Base-by-base conservation (phyloP, 2,113 vertebrate species). In the Danionella cerebrum region DNA sequence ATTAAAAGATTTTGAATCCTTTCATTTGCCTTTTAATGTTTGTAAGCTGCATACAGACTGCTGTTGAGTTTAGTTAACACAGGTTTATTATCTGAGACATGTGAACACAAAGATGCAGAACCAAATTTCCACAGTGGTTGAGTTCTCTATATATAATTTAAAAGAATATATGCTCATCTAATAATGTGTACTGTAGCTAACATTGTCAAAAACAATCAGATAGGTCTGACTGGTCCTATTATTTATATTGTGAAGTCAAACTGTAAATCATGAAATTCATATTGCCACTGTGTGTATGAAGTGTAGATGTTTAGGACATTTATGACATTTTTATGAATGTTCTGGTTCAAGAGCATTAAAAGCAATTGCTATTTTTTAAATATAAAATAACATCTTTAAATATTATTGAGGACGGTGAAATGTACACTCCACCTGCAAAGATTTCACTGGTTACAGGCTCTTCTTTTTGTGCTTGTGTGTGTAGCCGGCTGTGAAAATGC, bases 21-120 rank as follows among this genome's bases (percentile, higher is more conserved):
- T 48, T 82, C 67, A 76, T 83, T 73, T 81, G 81, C 81, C 81
- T 87, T 86, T 79, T n/a, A 24, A 42, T 16, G 7, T 59, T 31
- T 7, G 31, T 33, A 5, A 63, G 41, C 35, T 33, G 53, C 71
- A n/a, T n/a, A n/a, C n/a, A n/a, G n/a, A n/a, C n/a, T n/a, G n/a
- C n/a, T n/a, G n/a, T n/a, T n/a, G n/a, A n/a, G n/a, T n/a, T n/a
- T n/a, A n/a, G n/a, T 39, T 57, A 22, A 41, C 6, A 1, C 14
- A 19, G 8, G 6, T 6, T 7, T 14, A 24, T 21, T 24, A 16
- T 22, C 36, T 29, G 3, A 8, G 18, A 19, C 42, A 14, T 60
- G 12, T 19, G 16, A 1, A 44, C n/a, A n/a, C 9, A 42, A 22
- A 33, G 16, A 8, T 62, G 29, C 6, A 27, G 25, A 31, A 19